Percentiles rank a stretch among this genome's conserved stretches.
Evolutionary conservation across 1,140 invertebrate species (phyloP).

Genomic region (Drosophila nigromelanica): DNA sequence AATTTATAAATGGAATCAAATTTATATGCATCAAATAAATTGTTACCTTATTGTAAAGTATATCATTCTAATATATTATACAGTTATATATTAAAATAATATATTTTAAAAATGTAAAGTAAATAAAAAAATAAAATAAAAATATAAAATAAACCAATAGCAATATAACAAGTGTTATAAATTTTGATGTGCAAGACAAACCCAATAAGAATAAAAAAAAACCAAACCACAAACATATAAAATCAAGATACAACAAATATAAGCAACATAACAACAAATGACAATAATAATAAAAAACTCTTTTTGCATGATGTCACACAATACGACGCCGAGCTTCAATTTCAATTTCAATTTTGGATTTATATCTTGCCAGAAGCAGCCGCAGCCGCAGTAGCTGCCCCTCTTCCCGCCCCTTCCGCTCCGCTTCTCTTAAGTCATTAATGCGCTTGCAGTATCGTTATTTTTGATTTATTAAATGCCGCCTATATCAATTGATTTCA

Average conservation of each 20-base stretch:
- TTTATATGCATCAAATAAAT: too few relatives aligned
- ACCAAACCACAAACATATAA: background rate
- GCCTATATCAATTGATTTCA: conserved; percentile 52
- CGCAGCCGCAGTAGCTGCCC: background rate
- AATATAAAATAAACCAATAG: background rate
- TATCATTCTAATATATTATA: background rate
- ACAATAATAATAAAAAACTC: conserved; percentile 23
- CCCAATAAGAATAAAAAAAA: background rate
- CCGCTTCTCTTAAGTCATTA: conserved; percentile 1
- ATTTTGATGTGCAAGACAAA: background rate
- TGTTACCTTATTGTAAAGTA: too few relatives aligned
- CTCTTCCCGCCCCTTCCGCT: background rate
- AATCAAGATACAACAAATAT: background rate
- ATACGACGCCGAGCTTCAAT: conserved; percentile 18
- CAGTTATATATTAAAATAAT: background rate
- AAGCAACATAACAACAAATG: conserved; percentile 1
- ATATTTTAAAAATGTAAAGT: background rate
- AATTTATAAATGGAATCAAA: background rate
- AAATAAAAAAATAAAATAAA: background rate
- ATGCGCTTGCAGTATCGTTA: conserved; percentile 42
- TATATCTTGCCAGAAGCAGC: conserved; percentile 21
- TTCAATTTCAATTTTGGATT: conserved; percentile 48
- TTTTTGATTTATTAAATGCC: conserved; percentile 51
- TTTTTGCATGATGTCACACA: conserved; percentile 48
- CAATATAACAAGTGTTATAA: background rate